Percentiles rank a stretch among this genome's conserved stretches.
These are phyloP conservation scores for Chromoteleia sp. DNA, from an alignment of 2,888 invertebrate species.

Conservation along the genomic window DNA sequence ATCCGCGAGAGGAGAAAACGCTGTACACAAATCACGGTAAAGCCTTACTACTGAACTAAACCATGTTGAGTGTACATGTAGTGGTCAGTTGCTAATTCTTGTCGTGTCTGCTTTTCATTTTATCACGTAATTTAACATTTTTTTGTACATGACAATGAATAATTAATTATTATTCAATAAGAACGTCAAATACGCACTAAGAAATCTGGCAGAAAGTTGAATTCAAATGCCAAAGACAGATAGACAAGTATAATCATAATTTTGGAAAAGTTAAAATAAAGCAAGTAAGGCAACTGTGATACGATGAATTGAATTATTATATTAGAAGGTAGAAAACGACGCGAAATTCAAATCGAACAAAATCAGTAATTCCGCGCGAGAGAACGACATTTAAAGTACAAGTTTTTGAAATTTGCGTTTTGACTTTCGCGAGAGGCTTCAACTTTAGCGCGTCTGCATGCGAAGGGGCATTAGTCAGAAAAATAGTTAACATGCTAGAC, in stretches of 20 bases:
- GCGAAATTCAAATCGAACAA: neutral
- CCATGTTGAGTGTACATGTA: slow-evolving; percentile 63
- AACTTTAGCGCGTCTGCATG: slow-evolving; percentile 62
- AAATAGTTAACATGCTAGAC: slow-evolving; percentile 70
- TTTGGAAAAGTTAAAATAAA: neutral
- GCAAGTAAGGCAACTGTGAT: too few relatives aligned
- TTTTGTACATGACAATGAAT: slow-evolving; percentile 28
- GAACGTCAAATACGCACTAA: too few relatives aligned
- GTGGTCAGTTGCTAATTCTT: slow-evolving; percentile 69
- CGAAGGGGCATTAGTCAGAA: slow-evolving; percentile 66
- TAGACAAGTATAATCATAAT: neutral
- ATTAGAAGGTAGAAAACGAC: neutral
- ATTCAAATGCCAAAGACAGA: too few relatives aligned
- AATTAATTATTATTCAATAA: too few relatives aligned
- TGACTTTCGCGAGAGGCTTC: slow-evolving; percentile 42
- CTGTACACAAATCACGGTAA: slow-evolving; percentile 78
- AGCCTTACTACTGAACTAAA: slow-evolving; percentile 71
- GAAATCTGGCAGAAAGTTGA: too few relatives aligned
- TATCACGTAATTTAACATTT: slow-evolving; percentile 44
- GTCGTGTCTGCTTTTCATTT: slow-evolving; percentile 50
- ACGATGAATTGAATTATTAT: too few relatives aligned
- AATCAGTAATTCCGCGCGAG: slow-evolving; percentile 22
- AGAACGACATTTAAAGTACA: slow-evolving; percentile 29
- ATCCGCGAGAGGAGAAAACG: slow-evolving; percentile 73
- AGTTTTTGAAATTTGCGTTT: slow-evolving; percentile 47